phyloP scores from a whole-genome alignment of 2,797 vertebrate genomes.

The Hemibagrus guttatus region DNA sequence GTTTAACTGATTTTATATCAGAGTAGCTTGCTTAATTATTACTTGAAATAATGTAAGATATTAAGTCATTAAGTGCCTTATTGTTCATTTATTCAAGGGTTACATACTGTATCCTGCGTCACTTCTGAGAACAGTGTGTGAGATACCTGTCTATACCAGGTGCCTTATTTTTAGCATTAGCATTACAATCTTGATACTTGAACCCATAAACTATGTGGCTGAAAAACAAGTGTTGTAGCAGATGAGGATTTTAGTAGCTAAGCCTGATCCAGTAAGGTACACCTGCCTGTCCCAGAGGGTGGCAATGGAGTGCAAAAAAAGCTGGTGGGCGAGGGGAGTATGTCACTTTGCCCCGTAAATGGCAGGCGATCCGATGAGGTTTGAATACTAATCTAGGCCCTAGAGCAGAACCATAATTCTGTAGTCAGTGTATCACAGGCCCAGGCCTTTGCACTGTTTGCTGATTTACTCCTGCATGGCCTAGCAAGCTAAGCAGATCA shows the following conservation, averaged over 20 bases:
- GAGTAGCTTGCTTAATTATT: background rate
- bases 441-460: conserved; percentile 23
- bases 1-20: background rate
- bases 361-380: conserved; percentile 67
- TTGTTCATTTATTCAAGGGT: background rate
- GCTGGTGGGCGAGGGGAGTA: conserved; percentile 46
- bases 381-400: conserved; percentile 72
- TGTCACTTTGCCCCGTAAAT: conserved; percentile 68
- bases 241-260: background rate
- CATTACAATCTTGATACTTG: background rate
- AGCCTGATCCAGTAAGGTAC: conserved; percentile 50
- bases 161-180: background rate
- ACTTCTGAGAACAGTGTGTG: background rate
- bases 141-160: background rate
- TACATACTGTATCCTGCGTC: too few species aligned
- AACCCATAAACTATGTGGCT: background rate
- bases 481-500: conserved; percentile 38
- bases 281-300: conserved; percentile 45
- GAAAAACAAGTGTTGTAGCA: background rate
- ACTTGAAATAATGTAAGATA: background rate
- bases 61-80: background rate
- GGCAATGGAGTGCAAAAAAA: conserved; percentile 39
- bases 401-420: conserved; percentile 21
- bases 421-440: conserved; percentile 11
- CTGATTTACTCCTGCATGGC: conserved; percentile 31